These are phyloP conservation scores for Peromyscus attwateri DNA, from an alignment of 2,797 vertebrate species.

Conservation along the genomic window DNA sequence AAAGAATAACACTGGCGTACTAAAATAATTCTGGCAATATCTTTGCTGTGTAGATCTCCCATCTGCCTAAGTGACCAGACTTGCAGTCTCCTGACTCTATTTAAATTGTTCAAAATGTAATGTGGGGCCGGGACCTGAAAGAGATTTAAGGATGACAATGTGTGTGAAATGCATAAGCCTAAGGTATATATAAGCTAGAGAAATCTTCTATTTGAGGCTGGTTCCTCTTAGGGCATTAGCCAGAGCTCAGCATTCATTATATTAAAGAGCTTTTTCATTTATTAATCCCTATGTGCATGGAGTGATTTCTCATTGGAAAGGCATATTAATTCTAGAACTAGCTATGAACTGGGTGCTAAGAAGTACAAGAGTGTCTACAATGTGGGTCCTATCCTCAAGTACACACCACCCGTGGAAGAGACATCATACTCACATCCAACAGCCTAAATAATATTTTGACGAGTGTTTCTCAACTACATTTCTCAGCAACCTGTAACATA, in stretches of 20 bases:
- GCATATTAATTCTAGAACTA: background rate
- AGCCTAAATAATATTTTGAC: conserved; percentile 12
- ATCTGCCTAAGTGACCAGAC: background rate
- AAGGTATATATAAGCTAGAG: background rate
- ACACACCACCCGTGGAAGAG: background rate
- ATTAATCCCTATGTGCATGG: background rate
- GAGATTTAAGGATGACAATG: too few species aligned
- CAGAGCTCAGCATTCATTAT: background rate
- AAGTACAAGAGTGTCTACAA: background rate
- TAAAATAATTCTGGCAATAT: background rate
- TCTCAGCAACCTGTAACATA: conserved; percentile 28
- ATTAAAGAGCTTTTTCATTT: background rate
- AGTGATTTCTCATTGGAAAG: background rate
- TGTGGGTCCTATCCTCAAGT: background rate
- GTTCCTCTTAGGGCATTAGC: background rate
- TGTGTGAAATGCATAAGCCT: background rate
- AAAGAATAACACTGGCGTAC: background rate
- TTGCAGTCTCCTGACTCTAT: background rate
- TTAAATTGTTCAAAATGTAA: background rate
- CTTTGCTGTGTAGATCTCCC: background rate
- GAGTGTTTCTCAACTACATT: conserved; percentile 32
- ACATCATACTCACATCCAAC: background rate
- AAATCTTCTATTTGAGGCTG: background rate
- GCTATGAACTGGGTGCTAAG: background rate
- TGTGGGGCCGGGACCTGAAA: background rate